A percentile compares a stretch with the other conserved stretches of the same genome.
phyloP scores from a whole-genome alignment of 2,797 vertebrate genomes.

The Betta splendens region DNA sequence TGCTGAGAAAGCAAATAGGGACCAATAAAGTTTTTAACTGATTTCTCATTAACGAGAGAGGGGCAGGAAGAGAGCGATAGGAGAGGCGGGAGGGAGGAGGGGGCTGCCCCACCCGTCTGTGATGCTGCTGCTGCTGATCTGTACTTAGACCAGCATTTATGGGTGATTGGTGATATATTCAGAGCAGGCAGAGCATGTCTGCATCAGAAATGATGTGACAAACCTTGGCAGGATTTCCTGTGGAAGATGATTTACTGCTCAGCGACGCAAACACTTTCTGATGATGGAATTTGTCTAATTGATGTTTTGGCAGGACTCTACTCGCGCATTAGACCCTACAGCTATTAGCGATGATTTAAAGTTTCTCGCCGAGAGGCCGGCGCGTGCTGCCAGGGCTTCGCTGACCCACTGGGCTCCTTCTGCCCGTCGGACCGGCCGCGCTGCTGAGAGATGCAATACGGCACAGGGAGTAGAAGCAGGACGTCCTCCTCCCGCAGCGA shows the following conservation, averaged over 20 bases:
- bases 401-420: conserved; percentile 37
- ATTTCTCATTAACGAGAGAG: conserved; percentile 73
- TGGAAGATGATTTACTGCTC: conserved; percentile 45
- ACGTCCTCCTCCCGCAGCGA: conserved; percentile 14
- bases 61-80: conserved; percentile 4
- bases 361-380: conserved; percentile 11
- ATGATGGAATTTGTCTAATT: conserved; percentile 58
- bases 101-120: background rate
- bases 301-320: conserved; percentile 48
- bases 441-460: conserved; percentile 54
- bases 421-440: conserved; percentile 9
- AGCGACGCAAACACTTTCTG: conserved; percentile 52
- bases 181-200: conserved; percentile 33
- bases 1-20: conserved; percentile 64
- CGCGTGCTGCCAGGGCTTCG: conserved; percentile 21
- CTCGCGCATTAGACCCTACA: background rate
- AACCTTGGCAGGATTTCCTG: conserved; percentile 33
- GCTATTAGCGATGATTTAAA: conserved; percentile 39
- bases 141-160: conserved; percentile 48
- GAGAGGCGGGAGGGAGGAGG: background rate
- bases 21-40: conserved; percentile 73
- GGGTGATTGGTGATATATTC: conserved; percentile 56
- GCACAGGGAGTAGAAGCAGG: conserved; percentile 63
- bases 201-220: conserved; percentile 28
- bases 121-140: conserved; percentile 48